Evolutionary conservation across 2,888 invertebrate genomes (phyloP).

Genomic region (Caenorhabditis macrosperma): DNA sequence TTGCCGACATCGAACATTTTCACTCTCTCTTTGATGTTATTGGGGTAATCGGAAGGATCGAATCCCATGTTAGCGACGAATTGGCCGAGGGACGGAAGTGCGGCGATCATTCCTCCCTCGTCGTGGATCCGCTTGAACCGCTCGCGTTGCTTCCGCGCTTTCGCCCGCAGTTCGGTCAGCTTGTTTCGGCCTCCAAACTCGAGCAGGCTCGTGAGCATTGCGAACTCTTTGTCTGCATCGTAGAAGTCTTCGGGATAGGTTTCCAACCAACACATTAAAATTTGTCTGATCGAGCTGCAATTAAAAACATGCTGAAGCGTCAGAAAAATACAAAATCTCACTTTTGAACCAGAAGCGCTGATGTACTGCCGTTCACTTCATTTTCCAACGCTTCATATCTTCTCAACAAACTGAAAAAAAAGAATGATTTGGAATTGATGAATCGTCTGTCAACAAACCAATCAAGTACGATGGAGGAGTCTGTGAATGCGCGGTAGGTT

Average conservation of each 20-base stretch:
- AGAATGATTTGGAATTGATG: neutral
- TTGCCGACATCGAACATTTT: slow-evolving; percentile 78
- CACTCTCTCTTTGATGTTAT: slow-evolving; percentile 68
- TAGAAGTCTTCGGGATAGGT: slow-evolving; percentile 96
- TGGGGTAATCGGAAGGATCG: slow-evolving; percentile 73
- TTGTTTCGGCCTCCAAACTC: slow-evolving; percentile 83
- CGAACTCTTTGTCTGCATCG: slow-evolving; percentile 85
- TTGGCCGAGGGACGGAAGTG: slow-evolving; percentile 76
- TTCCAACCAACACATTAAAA: slow-evolving; percentile 95
- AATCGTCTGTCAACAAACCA: slow-evolving; percentile 53
- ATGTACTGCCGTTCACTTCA: slow-evolving; percentile 69
- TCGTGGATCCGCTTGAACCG: slow-evolving; percentile 72
- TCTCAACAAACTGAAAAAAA: slow-evolving; percentile 58
- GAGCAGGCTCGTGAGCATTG: slow-evolving; percentile 88
- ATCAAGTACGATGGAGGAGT: slow-evolving; percentile 80
- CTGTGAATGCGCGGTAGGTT: slow-evolving; percentile 93
- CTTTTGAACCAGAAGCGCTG: slow-evolving; percentile 71
- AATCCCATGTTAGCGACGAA: slow-evolving; percentile 72
- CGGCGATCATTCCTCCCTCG: slow-evolving; percentile 75
- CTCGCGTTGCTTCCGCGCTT: slow-evolving; percentile 75
- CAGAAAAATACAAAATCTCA: slow-evolving; percentile 25
- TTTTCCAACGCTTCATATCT: slow-evolving; percentile 69
- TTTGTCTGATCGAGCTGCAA: slow-evolving; percentile 81
- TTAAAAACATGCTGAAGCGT: neutral
- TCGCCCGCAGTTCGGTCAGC: slow-evolving; percentile 65